Evolutionary conservation across 2,113 vertebrate species (phyloP).

Genomic region (Psittacus erithacus): DNA sequence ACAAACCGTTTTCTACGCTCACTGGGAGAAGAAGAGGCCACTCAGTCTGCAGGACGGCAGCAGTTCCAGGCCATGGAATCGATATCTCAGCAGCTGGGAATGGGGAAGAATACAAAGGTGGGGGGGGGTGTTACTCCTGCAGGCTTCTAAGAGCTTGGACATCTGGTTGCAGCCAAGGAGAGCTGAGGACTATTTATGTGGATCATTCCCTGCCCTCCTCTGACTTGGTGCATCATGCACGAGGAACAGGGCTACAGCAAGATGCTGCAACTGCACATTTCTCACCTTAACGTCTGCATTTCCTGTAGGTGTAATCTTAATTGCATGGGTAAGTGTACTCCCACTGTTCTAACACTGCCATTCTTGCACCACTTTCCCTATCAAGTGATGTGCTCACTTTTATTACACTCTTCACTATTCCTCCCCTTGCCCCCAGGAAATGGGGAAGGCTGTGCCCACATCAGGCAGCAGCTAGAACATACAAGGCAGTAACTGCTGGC

Average conservation of each 20-base stretch:
- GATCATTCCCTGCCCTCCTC: not conserved
- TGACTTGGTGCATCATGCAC: not conserved
- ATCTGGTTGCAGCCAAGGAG: not conserved
- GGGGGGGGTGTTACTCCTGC: not conserved
- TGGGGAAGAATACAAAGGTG: not conserved
- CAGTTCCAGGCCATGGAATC: not conserved
- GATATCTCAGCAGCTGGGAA: not conserved
- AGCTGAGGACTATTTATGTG: not conserved
- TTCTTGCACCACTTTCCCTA: not conserved
- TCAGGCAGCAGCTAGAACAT: not conserved
- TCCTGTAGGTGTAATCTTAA: not conserved
- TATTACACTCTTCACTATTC: not conserved
- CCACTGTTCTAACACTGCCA: not conserved
- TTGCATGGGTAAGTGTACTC: not conserved
- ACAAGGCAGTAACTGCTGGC: not conserved
- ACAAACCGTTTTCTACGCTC: constrained; percentile 19
- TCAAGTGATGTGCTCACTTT: not conserved
- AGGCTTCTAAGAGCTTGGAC: not conserved
- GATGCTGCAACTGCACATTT: not conserved
- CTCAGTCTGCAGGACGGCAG: not conserved
- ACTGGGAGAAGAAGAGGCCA: not conserved
- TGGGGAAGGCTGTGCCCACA: not conserved
- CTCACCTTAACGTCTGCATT: not conserved
- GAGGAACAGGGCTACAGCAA: not conserved
- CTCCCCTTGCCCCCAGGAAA: not conserved